Evolutionary conservation across 2,888 invertebrate species (phyloP), one percentile per base, ranked within the genome.

Genomic region (Lypha dubia): DNA sequence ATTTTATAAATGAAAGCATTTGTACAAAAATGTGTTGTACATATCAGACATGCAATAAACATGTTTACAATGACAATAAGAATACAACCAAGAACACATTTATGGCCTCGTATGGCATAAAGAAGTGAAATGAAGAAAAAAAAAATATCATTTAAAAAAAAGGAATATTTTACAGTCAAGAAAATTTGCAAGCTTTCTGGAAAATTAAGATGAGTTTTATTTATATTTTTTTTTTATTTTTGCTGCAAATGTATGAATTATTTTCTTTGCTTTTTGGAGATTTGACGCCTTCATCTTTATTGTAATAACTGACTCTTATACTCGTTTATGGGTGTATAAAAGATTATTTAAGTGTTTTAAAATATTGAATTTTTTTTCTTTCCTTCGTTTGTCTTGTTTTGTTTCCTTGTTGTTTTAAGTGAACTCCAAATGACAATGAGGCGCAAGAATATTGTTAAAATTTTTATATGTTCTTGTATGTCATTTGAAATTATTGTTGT

Each of bases 41-140:
- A 80, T 77, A 74, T 77, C 77, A 77, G 83, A 73, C 83, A 77
- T 44, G 73, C 83, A 60, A 83, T 77, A 77, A 73, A 77, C 53
- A 67, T 83, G 20, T 73, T 77, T 44, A 22, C 60, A 58, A 62
- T 41, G 82, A 77, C 60, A 79, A 67, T 67, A 67, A 68, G 49
- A 58, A 83, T 35, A 28, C 11, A 22, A 22, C 35, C 17, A 49
- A 22, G 28, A 58, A 58, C 24, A 65, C 20, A 62, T 74, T 51
- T 74, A 24, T 63, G 13, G 15, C 20, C 17, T 38, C 70, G 51
- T 63, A 7, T 41, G 24, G 15, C 20, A 5, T 24, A 13, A 28
- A 11, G 41, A 22, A 70, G 38, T 60, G 35, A 58, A 73, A 60
- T n/a, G 20, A 74, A 74, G 38, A 28, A 7, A 56, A 22, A n/a